These are phyloP conservation scores for Strix occidentalis DNA, from an alignment of 2,797 vertebrate genomes.

Conservation along the genomic window DNA sequence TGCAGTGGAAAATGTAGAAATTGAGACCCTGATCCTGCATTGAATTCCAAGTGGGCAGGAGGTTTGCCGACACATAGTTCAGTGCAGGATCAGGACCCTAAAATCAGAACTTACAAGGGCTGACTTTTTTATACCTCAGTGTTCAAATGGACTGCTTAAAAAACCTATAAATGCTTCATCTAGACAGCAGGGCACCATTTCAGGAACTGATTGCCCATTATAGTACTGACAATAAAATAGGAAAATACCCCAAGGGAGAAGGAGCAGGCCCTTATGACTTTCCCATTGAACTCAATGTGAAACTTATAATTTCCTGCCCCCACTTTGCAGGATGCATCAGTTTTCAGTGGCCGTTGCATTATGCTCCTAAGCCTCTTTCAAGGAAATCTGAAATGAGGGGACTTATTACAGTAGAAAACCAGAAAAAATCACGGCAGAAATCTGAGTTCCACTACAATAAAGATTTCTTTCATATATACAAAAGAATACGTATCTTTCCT, in stretches of 20 bases:
- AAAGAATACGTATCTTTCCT: background rate
- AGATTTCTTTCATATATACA: background rate
- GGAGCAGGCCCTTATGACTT: conserved; percentile 43
- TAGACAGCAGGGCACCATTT: conserved; percentile 67
- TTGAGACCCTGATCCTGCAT: background rate
- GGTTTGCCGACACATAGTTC: background rate
- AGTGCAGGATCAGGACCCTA: conserved; percentile 2
- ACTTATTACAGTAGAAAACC: background rate
- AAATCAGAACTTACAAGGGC: conserved; percentile 14
- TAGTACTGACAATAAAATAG: conserved; percentile 57
- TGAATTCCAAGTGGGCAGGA: conserved; percentile 33
- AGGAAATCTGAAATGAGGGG: conserved; percentile 10
- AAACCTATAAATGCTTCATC: conserved; percentile 62
- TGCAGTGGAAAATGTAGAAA: background rate
- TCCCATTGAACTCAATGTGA: conserved; percentile 45
- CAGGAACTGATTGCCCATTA: conserved; percentile 67
- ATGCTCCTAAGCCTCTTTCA: background rate
- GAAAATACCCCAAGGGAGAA: conserved; percentile 57
- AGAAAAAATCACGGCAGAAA: background rate
- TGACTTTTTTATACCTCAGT: conserved; percentile 35
- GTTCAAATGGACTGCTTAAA: conserved; percentile 57
- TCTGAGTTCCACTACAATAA: background rate
- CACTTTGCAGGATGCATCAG: background rate
- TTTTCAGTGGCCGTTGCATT: background rate
- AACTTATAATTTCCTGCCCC: conserved; percentile 48